Evolutionary conservation across 2,888 invertebrate genomes (phyloP).

Genomic region (Hyppa rectilinea): DNA sequence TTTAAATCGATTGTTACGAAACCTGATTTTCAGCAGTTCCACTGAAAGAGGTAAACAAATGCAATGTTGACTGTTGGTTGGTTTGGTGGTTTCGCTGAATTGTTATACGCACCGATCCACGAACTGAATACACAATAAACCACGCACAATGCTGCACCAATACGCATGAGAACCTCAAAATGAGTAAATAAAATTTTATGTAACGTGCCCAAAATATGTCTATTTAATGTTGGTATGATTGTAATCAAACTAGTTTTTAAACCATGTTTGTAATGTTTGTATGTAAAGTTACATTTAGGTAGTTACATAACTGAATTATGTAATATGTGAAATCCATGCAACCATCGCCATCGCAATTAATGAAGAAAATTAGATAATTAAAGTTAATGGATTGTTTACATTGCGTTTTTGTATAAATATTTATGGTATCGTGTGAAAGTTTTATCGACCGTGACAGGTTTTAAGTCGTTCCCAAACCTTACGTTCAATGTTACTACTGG

Average conservation of each 20-base stretch:
- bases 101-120: neutral
- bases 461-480: constrained; percentile 5
- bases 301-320: constrained; percentile 54
- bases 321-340: constrained; percentile 46
- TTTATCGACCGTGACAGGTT: constrained; percentile 24
- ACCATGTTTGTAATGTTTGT: constrained; percentile 12
- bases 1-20: neutral
- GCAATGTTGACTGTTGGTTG: constrained; percentile 15
- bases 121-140: constrained; percentile 16
- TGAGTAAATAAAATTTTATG: constrained; percentile 23
- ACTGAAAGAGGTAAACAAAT: neutral
- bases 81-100: neutral
- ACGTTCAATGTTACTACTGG: neutral
- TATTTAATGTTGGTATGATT: constrained; percentile 27
- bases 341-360: constrained; percentile 18
- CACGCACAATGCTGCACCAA: constrained; percentile 13
- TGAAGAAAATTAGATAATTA: constrained; percentile 32
- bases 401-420: constrained; percentile 45
- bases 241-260: constrained; percentile 44
- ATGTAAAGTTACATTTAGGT: constrained; percentile 47
- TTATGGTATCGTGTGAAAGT: constrained; percentile 49
- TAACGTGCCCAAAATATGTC: constrained; percentile 35
- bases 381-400: constrained; percentile 42
- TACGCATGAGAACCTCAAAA: neutral
- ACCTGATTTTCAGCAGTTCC: neutral